Base-by-base conservation (phyloP, 2,888 invertebrate species). In the Mycalesis mineus region DNA sequence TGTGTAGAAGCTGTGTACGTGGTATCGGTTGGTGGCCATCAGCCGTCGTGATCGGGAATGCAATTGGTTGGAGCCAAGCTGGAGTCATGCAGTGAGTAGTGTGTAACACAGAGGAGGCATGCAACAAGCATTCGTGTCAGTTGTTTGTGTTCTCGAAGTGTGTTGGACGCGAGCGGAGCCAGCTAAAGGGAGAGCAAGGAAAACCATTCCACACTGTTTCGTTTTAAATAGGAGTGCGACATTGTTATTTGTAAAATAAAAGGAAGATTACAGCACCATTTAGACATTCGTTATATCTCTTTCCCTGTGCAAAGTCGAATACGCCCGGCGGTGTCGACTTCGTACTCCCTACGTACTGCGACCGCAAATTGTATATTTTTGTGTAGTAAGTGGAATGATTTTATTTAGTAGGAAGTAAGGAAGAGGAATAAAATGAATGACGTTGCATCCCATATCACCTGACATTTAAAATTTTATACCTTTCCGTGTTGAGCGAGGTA, bases 361-460 rank as follows among this genome's bases (percentile, higher is more conserved):
- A 4, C 14, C 11, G 36, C 36, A 36, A 33, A 13, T 40, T 42
- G 31, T 50, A 8, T 47, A 22, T 50, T 55, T 51, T 51, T 45
- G 47, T 15, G 41, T 37, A 40, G 58, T 72, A 77, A 77, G 81
- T 82, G 80, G 79, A 79, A 77, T 72, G 82, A 73, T 77, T 77
- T 80, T 72, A 65, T 74, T 77, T 77, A 75, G 77, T 73, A 68
- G 82, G 81, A 82, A 68, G 77, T 80, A 77, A 80, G 71, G 82
- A 85, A 73, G 73, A 74, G 85, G 86, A 80, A 66, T 70, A 81
- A 84, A 75, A 75, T 75, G 75, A 84, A 82, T 85, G 81, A 83
- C 78, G 72, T 82, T 78, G 88, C 88, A 89, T 89, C 88, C 88
- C 88, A 89, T 89, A 89, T 89, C 88, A 89, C 88, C 88, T 87